These are phyloP conservation scores for Leptogaster cylindrica DNA, from an alignment of 2,888 invertebrate species.

Conservation along the genomic window DNA sequence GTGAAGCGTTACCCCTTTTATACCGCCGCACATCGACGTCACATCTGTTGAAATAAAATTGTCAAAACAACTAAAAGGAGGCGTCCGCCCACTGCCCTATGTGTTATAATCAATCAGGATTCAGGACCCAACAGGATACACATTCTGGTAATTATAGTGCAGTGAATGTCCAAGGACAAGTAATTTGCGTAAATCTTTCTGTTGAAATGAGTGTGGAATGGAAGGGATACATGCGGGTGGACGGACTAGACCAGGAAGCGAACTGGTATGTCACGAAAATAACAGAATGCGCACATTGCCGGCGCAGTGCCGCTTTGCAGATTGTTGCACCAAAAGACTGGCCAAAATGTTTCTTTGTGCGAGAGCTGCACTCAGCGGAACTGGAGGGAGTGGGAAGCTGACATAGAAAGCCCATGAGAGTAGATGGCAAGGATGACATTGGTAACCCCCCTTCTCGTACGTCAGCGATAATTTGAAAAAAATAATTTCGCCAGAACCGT, in stretches of 20 bases:
- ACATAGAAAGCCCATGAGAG: background rate
- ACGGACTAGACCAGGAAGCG: slow-evolving; percentile 4
- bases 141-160: no score
- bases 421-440: no score
- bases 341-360: slow-evolving; percentile 36
- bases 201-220: background rate
- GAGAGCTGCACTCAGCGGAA: slow-evolving; percentile 4
- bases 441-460: no score
- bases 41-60: slow-evolving; percentile 3
- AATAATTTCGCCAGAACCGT: background rate
- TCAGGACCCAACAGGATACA: background rate
- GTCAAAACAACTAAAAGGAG: background rate
- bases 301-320: slow-evolving; percentile 41
- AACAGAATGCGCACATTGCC: slow-evolving; percentile 40
- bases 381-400: no score
- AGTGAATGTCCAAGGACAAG: no score
- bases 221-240: background rate
- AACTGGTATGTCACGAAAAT: slow-evolving; percentile 32
- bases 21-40: background rate
- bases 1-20: no score
- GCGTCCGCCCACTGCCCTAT: background rate
- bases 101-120: background rate
- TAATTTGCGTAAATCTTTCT: background rate
- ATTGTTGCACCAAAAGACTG: slow-evolving; percentile 40
- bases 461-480: background rate